These are phyloP conservation scores for Hippocampus comes DNA, from an alignment of 2,113 vertebrate species.

Conservation along the genomic window DNA sequence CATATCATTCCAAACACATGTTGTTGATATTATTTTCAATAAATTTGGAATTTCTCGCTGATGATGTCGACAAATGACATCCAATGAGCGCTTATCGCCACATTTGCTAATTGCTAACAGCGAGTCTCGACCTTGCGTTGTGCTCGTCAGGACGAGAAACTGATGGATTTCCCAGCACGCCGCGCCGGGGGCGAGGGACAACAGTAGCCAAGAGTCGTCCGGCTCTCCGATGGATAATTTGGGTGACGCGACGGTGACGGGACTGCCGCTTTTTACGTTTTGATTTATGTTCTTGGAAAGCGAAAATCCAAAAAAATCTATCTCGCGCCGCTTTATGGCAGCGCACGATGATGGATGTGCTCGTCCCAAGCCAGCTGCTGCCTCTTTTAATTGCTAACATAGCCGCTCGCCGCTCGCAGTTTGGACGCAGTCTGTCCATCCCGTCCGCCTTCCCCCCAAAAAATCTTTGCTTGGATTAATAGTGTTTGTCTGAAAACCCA, in stretches of 20 bases:
- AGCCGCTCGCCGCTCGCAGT: slow-evolving; percentile 87
- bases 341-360: slow-evolving; percentile 99
- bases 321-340: slow-evolving; percentile 99
- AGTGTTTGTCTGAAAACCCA: background rate
- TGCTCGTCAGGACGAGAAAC: slow-evolving; percentile 64
- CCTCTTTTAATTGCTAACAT: slow-evolving; percentile 99
- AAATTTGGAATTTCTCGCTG: background rate
- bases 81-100: background rate
- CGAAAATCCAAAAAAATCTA: slow-evolving; percentile 99
- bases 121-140: background rate
- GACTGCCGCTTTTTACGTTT: slow-evolving; percentile 95
- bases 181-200: slow-evolving; percentile 63
- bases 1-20: too few species aligned
- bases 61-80: background rate
- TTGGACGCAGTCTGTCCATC: slow-evolving; percentile 17
- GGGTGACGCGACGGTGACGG: slow-evolving; percentile 96
- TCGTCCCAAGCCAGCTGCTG: slow-evolving; percentile 98
- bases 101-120: background rate
- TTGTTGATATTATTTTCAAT: too few species aligned
- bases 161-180: slow-evolving; percentile 68
- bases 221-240: slow-evolving; percentile 98
- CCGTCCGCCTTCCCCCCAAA: background rate
- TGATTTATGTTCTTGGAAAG: slow-evolving; percentile 99
- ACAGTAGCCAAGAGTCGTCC: slow-evolving; percentile 46
- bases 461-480: background rate